These are phyloP conservation scores for Drymodes brunneopygia DNA, from an alignment of 2,113 vertebrate species.

Conservation along the genomic window DNA sequence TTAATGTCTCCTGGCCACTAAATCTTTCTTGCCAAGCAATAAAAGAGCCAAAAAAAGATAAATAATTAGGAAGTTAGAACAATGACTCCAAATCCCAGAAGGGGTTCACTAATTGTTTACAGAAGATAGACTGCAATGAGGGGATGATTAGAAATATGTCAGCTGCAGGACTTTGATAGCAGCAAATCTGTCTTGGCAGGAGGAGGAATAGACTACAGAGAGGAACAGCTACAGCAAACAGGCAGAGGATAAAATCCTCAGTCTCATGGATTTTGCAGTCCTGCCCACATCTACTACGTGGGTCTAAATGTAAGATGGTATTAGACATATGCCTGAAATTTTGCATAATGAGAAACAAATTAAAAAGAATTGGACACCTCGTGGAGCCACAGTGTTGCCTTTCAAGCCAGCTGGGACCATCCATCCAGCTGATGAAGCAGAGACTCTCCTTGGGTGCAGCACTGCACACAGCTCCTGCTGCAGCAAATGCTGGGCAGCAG, in stretches of 20 bases:
- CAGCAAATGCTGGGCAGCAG: neutral
- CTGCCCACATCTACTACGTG: neutral
- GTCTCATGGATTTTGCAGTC: neutral
- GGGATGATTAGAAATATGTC: slow-evolving; percentile 24
- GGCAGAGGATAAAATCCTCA: neutral
- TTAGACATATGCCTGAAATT: neutral
- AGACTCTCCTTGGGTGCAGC: neutral
- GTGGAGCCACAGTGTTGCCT: neutral
- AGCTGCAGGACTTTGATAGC: slow-evolving; percentile 25
- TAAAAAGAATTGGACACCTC: neutral
- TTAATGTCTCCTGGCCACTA: slow-evolving; percentile 52
- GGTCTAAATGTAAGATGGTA: neutral
- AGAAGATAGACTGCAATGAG: slow-evolving; percentile 25
- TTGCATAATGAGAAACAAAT: neutral
- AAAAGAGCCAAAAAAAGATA: slow-evolving; percentile 29
- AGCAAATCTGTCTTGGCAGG: neutral
- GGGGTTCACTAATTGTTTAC: slow-evolving; percentile 37
- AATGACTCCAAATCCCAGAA: slow-evolving; percentile 27
- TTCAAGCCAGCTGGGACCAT: neutral
- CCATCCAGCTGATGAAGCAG: neutral
- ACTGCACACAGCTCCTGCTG: neutral
- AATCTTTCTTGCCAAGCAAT: slow-evolving; percentile 31
- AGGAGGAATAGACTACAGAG: neutral
- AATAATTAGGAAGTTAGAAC: slow-evolving; percentile 46
- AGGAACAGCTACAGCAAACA: neutral